Evolutionary conservation across 2,113 vertebrate species (phyloP), one percentile per base, ranked within the genome.

Genomic region (Lophotis ruficrista): DNA sequence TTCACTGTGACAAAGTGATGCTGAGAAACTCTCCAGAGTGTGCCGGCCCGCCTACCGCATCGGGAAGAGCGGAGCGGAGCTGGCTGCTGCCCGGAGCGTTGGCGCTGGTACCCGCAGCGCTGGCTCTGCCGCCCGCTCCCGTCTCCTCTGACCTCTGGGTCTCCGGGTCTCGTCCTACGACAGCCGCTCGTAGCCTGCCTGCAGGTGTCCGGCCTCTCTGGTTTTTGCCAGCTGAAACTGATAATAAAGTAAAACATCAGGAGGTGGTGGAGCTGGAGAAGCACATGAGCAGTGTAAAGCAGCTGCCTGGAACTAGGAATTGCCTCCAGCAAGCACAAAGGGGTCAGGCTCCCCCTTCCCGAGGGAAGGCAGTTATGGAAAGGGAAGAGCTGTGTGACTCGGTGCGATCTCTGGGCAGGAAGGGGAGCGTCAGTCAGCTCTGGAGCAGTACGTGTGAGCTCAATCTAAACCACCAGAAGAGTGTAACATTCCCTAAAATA

Each of bases 21-120:
- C 30, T 81, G 85, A 96, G 89, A 87, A 94, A 68, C 35, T 92
- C 76, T 96, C 84, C 95, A 87, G 76, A 89, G 83, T 93, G 85
- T 73, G 91, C 81, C 87, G 41, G 60, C 16, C 43, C 41, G 91
- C 33, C 60, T 37, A 15, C n/a, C 2, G 61, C 48, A 2, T 10
- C 4, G 13, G 65, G n/a, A 80, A 48, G 14, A 22, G 53, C n/a
- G 0, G 35, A 38, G 51, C 51, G 0, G 35, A 38, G 51, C 51
- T 3, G 41, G 48, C 45, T 35, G 80, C 86, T 94, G 30, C 58
- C 4, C 20, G 25, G 21, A 45, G 41, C 41, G 41, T 15, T 43
- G 41, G 41, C 15, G 50, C 47, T n/a, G 80, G 88, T 94, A 33
- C 60, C 4, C 14, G 27, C 19, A 43, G 18, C 1, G 0, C 0